phyloP scores from a whole-genome alignment of 2,113 vertebrate species.

The Vicugna pacos region DNA sequence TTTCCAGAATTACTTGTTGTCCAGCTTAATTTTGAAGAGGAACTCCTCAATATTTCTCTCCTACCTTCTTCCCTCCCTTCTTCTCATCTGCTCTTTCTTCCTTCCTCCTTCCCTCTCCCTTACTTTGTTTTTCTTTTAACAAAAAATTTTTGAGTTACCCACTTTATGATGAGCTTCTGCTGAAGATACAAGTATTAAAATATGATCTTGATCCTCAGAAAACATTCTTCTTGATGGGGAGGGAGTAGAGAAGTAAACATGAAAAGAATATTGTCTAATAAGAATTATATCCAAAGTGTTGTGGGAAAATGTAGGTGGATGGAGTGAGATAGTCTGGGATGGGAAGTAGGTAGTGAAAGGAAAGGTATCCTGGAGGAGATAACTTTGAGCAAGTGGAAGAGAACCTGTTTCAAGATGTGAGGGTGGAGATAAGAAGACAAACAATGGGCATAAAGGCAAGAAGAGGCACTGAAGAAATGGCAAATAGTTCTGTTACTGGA shows the following conservation, averaged over 20 bases:
- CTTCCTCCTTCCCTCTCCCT: neutral
- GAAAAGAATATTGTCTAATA: neutral
- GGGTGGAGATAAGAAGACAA: neutral
- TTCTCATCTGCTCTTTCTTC: neutral
- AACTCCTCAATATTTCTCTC: neutral
- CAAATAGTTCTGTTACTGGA: neutral
- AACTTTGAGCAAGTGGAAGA: neutral
- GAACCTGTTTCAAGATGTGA: neutral
- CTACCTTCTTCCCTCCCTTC: neutral
- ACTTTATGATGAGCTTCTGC: neutral
- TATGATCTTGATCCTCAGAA: neutral
- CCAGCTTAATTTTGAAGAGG: conserved; percentile 23
- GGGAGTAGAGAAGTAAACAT: neutral
- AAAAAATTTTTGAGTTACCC: neutral
- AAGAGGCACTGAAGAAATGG: neutral
- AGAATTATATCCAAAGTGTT: neutral
- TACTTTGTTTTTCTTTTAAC: neutral
- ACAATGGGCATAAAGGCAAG: neutral
- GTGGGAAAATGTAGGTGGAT: neutral
- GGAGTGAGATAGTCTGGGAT: neutral
- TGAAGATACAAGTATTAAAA: neutral
- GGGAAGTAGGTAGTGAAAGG: neutral
- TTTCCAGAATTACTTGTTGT: neutral
- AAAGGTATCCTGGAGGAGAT: neutral
- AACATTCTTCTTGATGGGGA: neutral